Evolutionary conservation across 2,797 vertebrate species (phyloP).

Genomic region (Halcyon leucocephala): DNA sequence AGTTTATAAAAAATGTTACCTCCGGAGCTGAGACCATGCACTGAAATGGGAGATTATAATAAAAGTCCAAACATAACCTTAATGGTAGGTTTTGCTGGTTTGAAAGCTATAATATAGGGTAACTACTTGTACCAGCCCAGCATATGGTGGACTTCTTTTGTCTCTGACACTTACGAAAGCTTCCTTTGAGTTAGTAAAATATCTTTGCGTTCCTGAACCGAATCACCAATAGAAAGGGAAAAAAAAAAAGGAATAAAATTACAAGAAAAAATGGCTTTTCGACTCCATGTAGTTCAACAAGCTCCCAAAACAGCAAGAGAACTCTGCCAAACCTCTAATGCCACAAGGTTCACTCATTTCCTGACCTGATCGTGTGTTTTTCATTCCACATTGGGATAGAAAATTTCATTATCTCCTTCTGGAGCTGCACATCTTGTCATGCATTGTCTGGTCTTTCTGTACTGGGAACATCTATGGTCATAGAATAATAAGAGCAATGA

Average conservation of each 20-base stretch:
- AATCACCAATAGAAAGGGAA: background rate
- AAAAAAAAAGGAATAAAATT: background rate
- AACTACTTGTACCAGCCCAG: slow-evolving; percentile 46
- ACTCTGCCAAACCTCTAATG: slow-evolving; percentile 16
- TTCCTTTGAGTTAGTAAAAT: slow-evolving; percentile 20
- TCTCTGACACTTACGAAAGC: slow-evolving; percentile 11
- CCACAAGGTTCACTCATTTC: background rate
- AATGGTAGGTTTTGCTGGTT: slow-evolving; percentile 51
- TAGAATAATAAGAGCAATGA: background rate
- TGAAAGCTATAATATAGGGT: slow-evolving; percentile 57
- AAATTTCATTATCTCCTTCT: background rate
- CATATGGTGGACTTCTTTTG: slow-evolving; percentile 18
- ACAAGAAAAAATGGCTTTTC: background rate
- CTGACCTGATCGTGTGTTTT: slow-evolving; percentile 1
- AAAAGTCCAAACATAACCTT: slow-evolving; percentile 59
- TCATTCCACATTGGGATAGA: background rate
- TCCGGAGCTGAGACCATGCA: slow-evolving; percentile 13
- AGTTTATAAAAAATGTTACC: slow-evolving; percentile 34
- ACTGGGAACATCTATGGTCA: background rate
- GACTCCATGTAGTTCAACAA: background rate
- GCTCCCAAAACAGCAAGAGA: background rate
- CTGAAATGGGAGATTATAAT: slow-evolving; percentile 65
- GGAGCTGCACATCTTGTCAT: background rate
- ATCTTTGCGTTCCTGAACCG: background rate
- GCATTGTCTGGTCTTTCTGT: background rate